Percentiles rank a stretch among this genome's conserved stretches.
Conservation (phyloP, 2,888 invertebrate genomes). For the Byasa hedistus region DNA sequence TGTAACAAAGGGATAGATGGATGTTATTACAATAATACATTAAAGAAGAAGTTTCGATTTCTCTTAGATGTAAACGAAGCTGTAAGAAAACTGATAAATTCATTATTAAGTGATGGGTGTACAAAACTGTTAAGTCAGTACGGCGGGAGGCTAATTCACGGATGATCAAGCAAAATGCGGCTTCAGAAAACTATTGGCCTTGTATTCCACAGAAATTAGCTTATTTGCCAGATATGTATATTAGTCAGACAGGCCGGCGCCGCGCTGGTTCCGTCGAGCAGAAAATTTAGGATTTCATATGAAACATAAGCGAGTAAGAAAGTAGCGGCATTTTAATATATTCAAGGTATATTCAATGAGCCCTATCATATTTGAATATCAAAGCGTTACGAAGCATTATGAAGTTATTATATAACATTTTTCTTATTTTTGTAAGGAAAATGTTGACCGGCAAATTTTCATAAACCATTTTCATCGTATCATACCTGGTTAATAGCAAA, state of each 20-base stretch:
- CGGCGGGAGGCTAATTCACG: conserved; percentile 38
- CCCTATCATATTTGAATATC: background rate
- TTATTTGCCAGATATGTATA: conserved; percentile 54
- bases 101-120: background rate
- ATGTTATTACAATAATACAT: too few species aligned
- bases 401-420: too few species aligned
- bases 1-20: too few species aligned
- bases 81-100: background rate
- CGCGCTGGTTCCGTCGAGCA: conserved; percentile 47
- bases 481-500: too few species aligned
- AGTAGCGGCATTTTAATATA: conserved; percentile 18
- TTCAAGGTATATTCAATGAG: conserved; percentile 3
- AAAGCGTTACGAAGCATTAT: too few species aligned
- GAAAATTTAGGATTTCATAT: conserved; percentile 45
- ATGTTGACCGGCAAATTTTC: too few species aligned
- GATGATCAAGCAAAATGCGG: conserved; percentile 44
- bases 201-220: conserved; percentile 64
- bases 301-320: conserved; percentile 27
- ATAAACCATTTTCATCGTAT: too few species aligned
- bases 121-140: conserved; percentile 25
- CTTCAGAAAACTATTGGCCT: conserved; percentile 45
- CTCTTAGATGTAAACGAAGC: too few species aligned
- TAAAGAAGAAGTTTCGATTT: too few species aligned
- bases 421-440: too few species aligned
- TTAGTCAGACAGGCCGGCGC: conserved; percentile 60